Conservation (phyloP, 1,140 invertebrate species). For the Vanessa tameamea region DNA sequence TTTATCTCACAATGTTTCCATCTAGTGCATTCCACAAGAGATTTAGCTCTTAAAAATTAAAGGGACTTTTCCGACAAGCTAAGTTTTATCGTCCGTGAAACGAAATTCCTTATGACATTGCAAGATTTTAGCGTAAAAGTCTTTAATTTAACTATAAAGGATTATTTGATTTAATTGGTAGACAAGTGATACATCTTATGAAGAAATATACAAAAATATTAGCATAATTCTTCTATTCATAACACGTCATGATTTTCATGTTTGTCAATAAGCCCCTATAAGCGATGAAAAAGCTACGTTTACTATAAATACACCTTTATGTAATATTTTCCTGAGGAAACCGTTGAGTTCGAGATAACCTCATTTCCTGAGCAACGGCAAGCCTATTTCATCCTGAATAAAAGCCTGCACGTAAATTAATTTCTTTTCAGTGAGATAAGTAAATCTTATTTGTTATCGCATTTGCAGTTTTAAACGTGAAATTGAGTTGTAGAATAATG, state of each 20-base stretch:
- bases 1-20: no score
- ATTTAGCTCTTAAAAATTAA: no score
- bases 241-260: not conserved
- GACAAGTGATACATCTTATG: no score
- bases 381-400: slow-evolving; percentile 39
- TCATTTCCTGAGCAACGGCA: slow-evolving; percentile 43
- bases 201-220: no score
- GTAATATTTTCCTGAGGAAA: slow-evolving; percentile 33
- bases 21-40: no score
- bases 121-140: no score
- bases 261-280: slow-evolving; percentile 7
- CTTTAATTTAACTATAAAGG: no score
- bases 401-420: slow-evolving; percentile 41
- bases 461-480: slow-evolving; percentile 21
- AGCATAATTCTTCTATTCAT: not conserved
- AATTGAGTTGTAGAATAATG: not conserved
- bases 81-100: no score
- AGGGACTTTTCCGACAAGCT: no score
- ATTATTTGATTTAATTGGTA: no score
- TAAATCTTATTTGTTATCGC: slow-evolving; percentile 37
- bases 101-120: no score
- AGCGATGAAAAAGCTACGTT: slow-evolving; percentile 1
- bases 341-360: slow-evolving; percentile 48
- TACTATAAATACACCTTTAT: slow-evolving; percentile 5
- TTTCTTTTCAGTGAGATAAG: slow-evolving; percentile 32